Evolutionary conservation across 2,113 vertebrate genomes (phyloP), one percentile per base, ranked within the genome.

Genomic region (Daubentonia madagascariensis): DNA sequence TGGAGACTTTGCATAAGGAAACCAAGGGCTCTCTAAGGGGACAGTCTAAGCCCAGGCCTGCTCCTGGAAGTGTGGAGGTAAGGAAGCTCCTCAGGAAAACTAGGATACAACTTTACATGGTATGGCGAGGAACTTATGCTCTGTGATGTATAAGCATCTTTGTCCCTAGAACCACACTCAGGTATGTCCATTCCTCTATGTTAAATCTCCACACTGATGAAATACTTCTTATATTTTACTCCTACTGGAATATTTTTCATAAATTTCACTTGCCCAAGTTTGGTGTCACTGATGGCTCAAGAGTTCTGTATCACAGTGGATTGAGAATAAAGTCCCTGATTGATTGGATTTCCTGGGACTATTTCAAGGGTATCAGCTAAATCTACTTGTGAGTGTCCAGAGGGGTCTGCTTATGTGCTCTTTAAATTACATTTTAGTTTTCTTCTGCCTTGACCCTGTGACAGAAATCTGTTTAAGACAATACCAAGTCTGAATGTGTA

Each of bases 11-110:
- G 32, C 43, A 65, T 3, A 65, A 89, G 35, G 50, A 86, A 61
- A 43, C 20, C 72, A 70, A 3, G 22, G 22, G 13, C 3, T 1
- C 1, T 48, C 5, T 8, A 0, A 4, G 7, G 10, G 48, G 8
- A 70, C 0, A 23, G 8, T 43, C 12, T 92, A 54, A 68, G 28
- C 4, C 25, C 45, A 76, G 37, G 40, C 30, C 1, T 50, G 9
- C 48, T 87, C 2, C 37, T 2, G 30, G 18, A 76, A 67, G 17
- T 20, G 37, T 13, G 43, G 85, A 45, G 8, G 48, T n/a, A 48
- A 93, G 43, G 7, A 54, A 85, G 32, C 9, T 9, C 94, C 48
- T 86, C 16, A 28, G 68, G 10, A 75, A 85, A 95, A 28, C 14
- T 14, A 80, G 28, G 30, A 9, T 30, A 59, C 11, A 68, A 57